These are phyloP conservation scores for Polylopha cassiicola DNA, from an alignment of 2,888 invertebrate species.

Conservation along the genomic window DNA sequence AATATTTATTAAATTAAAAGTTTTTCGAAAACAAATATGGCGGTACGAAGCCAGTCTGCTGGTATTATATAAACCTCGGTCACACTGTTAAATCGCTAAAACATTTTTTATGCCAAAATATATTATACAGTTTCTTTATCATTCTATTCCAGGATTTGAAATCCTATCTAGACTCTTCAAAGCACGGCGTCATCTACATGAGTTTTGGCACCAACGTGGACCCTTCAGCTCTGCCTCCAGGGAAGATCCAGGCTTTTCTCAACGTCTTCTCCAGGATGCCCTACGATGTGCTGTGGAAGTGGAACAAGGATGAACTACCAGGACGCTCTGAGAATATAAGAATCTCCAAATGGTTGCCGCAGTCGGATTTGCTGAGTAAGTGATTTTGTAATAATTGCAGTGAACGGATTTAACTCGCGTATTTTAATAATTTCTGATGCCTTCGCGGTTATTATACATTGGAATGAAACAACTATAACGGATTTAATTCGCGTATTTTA, in stretches of 20 bases:
- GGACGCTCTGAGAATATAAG: constrained; percentile 40
- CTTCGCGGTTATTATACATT: no score
- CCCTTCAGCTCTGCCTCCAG: constrained; percentile 35
- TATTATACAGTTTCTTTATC: no score
- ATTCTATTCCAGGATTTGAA: constrained; percentile 45
- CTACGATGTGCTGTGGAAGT: constrained; percentile 52
- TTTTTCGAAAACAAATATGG: no score
- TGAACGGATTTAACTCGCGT: no score
- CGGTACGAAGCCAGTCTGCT: no score
- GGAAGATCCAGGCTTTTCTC: constrained; percentile 37
- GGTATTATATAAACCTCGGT: no score
- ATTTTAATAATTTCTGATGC: no score
- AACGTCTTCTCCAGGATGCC: constrained; percentile 42
- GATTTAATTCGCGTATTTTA: no score
- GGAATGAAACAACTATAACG: no score
- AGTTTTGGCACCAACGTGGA: constrained; percentile 51
- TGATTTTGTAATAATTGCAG: constrained; percentile 12
- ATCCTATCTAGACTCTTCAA: constrained; percentile 41
- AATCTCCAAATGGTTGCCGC: constrained; percentile 52
- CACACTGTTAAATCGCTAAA: no score
- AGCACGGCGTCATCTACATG: constrained; percentile 44
- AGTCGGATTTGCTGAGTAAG: constrained; percentile 45
- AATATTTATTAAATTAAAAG: no score
- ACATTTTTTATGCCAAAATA: no score
- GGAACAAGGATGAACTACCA: constrained; percentile 42